A percentile compares a stretch with the other conserved stretches of the same genome.
Conservation (phyloP, 1,140 invertebrate species). For the Heliconius melpomene region DNA sequence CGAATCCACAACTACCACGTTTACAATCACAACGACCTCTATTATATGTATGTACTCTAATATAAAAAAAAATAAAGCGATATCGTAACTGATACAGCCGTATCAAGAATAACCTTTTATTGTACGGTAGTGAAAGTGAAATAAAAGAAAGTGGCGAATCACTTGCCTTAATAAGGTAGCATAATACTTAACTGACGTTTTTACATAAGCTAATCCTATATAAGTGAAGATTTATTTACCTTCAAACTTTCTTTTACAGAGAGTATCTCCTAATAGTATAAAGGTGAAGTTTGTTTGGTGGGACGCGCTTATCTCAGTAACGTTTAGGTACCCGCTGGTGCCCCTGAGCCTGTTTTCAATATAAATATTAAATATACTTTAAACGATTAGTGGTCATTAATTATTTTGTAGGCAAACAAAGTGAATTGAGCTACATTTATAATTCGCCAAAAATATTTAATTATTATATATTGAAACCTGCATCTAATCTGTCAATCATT, state of each 20-base stretch:
- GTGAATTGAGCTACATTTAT: no score
- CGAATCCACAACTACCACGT: no score
- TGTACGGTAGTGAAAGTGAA: constrained; percentile 20
- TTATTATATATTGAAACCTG: background rate
- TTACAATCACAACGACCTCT: no score
- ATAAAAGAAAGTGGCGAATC: constrained; percentile 23
- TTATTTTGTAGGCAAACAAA: no score
- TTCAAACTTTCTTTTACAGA: background rate
- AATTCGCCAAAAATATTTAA: no score
- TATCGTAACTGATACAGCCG: background rate
- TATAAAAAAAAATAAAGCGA: background rate
- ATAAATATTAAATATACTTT: no score
- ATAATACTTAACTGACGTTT: background rate
- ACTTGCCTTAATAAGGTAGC: constrained; percentile 18
- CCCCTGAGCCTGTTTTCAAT: no score
- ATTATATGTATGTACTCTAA: no score
- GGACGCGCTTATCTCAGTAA: no score
- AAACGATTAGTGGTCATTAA: no score
- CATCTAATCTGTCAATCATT: background rate
- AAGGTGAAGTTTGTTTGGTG: no score
- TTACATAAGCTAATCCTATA: constrained; percentile 5
- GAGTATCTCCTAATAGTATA: background rate
- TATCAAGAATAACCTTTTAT: constrained; percentile 14
- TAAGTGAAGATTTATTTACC: background rate
- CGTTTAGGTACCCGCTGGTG: no score